These are phyloP conservation scores for Bursaphelenchus okinawaensis DNA, from an alignment of 2,888 invertebrate species.

Conservation along the genomic window DNA sequence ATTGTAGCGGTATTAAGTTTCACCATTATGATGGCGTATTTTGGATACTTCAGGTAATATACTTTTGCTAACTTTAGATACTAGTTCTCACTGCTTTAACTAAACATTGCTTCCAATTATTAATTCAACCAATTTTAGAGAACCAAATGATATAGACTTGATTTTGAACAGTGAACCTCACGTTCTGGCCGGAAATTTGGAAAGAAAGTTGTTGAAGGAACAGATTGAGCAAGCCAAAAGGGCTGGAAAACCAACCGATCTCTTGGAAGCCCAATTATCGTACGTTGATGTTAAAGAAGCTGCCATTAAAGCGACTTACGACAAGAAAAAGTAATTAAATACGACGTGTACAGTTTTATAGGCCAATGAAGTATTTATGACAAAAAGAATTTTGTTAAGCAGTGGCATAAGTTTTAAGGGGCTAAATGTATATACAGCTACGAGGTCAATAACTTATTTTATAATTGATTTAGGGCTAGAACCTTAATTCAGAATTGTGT, in stretches of 20 bases:
- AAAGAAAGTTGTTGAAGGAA: conserved; percentile 42
- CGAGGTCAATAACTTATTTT: no score
- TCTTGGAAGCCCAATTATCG: conserved; percentile 44
- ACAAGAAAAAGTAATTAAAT: conserved; percentile 22
- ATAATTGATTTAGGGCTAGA: no score
- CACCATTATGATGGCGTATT: conserved; percentile 37
- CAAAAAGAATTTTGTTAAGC: neutral
- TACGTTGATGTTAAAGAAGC: conserved; percentile 53
- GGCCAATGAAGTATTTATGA: no score
- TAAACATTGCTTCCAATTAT: neutral
- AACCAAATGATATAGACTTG: conserved; percentile 47
- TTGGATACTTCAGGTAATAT: conserved; percentile 39
- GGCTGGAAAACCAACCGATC: conserved; percentile 37
- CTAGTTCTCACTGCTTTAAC: no score
- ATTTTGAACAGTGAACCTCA: conserved; percentile 45
- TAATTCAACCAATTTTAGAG: conserved; percentile 30
- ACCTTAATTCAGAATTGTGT: no score
- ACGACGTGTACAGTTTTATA: conserved; percentile 10
- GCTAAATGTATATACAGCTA: no score
- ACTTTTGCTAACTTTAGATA: no score
- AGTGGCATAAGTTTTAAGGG: no score
- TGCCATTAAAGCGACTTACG: conserved; percentile 43
- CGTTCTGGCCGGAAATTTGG: conserved; percentile 42
- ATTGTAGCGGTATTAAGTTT: conserved; percentile 37
- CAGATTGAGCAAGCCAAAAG: conserved; percentile 39